These are phyloP conservation scores for Metaphire vulgaris DNA, from an alignment of 1,140 invertebrate species.

Conservation along the genomic window DNA sequence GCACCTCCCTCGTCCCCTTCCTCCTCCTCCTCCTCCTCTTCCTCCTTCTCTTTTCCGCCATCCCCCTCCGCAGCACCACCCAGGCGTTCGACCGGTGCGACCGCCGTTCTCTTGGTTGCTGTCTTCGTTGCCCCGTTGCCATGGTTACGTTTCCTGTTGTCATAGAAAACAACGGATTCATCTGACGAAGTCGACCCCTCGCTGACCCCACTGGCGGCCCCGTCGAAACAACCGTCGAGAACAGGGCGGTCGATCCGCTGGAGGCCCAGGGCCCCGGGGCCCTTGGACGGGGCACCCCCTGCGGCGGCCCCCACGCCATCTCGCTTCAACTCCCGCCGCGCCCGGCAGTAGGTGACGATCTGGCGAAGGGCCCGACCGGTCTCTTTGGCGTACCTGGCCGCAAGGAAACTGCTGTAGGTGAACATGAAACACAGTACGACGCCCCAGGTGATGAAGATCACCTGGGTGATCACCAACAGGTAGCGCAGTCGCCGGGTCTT, in stretches of 20 bases:
- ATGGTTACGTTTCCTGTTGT: neutral
- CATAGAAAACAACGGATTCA: neutral
- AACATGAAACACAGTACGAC: slow-evolving; percentile 26
- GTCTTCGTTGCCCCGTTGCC: neutral
- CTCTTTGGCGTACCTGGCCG: slow-evolving; percentile 27
- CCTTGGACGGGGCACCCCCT: no score
- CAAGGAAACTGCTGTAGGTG: slow-evolving; percentile 27
- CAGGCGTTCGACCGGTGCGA: no score
- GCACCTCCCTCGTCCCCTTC: no score
- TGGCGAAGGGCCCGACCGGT: slow-evolving; percentile 22
- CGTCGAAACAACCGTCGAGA: neutral
- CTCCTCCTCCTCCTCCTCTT: no score
- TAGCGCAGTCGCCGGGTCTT: neutral
- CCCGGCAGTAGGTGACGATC: slow-evolving; percentile 21
- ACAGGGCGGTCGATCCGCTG: slow-evolving; percentile 21
- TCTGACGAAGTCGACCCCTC: neutral
- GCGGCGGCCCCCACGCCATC: no score
- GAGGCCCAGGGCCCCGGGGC: slow-evolving; percentile 4
- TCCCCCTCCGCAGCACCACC: no score
- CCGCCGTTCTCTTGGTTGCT: no score
- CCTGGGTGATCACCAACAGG: neutral
- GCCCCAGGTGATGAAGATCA: slow-evolving; percentile 23
- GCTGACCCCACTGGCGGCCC: neutral
- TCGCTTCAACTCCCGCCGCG: slow-evolving; percentile 1
- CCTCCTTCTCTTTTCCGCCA: no score